Base-by-base conservation (phyloP, 2,113 vertebrate genomes). In the Pterocles orientalis region DNA sequence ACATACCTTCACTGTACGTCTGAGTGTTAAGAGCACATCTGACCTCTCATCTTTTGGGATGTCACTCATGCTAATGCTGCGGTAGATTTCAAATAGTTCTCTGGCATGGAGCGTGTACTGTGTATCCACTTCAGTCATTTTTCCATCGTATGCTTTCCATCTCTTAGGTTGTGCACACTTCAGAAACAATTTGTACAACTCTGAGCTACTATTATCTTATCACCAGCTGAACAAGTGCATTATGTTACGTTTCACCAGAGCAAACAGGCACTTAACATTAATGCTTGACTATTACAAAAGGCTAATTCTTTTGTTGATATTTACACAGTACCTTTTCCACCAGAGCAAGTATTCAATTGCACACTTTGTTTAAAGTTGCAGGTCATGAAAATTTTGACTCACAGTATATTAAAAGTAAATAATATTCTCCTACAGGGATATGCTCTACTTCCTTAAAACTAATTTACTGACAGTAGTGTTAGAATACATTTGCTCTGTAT, bases 81-180 rank as follows among this genome's bases (percentile, higher is more conserved):
- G 68, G 93, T 99, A 99, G 76, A 99, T 98, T 76, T 98, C 98
- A 53, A 97, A 85, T 9, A 99, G 98, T 71, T 99, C 98, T 96
- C 97, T 98, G 91, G 99, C 99, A 88, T 98, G 97, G 81, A 99
- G 92, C 1, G 97, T 99, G 94, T 95, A 93, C n/a, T 88, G 97
- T 9, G 98, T 99, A 92, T 99, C 99, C 98, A 99, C 98, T 95
- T 99, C 97, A 56, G 98, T 97, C 33, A 96, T 86, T 90, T 93
- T 98, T 23, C 99, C 98, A 65, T 98, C 98, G 53, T 88, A 94
- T 3, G 97, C 97, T 95, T 94, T 98, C 99, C 99, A 99, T 39
- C 10, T 97, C 93, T 97, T 98, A 21, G 99, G 98, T 18, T 98
- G 97, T 31, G 98, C 98, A 94, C 98, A 98, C 99, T 99, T 97